Evolutionary conservation across 64 coral and sea anemone genomes (phyloP).

Genomic region (Trachythela sp.): DNA sequence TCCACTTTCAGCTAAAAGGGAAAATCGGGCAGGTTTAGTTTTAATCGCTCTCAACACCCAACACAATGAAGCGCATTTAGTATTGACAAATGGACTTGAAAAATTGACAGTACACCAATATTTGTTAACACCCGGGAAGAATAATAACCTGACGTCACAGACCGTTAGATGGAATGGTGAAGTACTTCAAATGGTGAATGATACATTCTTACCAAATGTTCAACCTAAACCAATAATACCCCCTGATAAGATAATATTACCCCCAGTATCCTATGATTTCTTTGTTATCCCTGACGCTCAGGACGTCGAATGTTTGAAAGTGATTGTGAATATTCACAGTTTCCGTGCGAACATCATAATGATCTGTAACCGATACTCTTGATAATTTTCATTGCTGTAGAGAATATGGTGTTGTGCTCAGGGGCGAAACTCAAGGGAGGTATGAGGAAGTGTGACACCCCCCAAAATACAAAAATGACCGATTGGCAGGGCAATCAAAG

Average conservation of each 20-base stretch:
- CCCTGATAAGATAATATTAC: constrained; percentile 46
- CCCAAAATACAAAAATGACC: too few relatives aligned
- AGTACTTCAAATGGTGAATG: constrained; percentile 57
- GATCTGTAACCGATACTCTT: too few relatives aligned
- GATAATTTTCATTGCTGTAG: too few relatives aligned
- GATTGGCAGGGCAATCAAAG: too few relatives aligned
- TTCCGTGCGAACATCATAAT: too few relatives aligned
- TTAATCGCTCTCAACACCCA: constrained; percentile 66
- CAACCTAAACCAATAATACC: constrained; percentile 30
- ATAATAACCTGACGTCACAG: constrained; percentile 48
- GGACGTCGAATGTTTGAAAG: too few relatives aligned
- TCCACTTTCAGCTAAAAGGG: too few relatives aligned
- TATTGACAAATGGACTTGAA: constrained; percentile 48
- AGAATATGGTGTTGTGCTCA: too few relatives aligned
- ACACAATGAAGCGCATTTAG: constrained; percentile 24
- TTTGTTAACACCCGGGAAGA: constrained; percentile 47
- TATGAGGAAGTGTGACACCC: too few relatives aligned
- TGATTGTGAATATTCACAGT: too few relatives aligned
- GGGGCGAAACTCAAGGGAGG: too few relatives aligned
- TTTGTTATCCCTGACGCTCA: constrained; percentile 62
- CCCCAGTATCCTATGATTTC: constrained; percentile 68
- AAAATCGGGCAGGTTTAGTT: too few relatives aligned
- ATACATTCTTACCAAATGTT: constrained; percentile 63
- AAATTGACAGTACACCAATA: constrained; percentile 65
- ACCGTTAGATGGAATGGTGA: constrained; percentile 67